Evolutionary conservation across 1,140 invertebrate genomes (phyloP).

Genomic region (Trachymyrmex septentrionalis): DNA sequence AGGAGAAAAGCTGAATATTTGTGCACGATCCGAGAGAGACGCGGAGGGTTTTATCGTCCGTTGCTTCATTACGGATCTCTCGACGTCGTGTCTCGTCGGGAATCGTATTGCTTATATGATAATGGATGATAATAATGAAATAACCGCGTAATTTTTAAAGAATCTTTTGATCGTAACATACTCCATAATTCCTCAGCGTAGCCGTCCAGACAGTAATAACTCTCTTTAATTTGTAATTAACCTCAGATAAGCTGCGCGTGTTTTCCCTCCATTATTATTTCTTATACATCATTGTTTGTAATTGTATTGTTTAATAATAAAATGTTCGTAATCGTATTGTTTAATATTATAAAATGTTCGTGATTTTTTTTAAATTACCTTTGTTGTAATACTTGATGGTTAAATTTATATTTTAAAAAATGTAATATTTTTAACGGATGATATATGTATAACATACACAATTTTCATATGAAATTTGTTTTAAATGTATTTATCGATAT

Average conservation of each 20-base stretch:
- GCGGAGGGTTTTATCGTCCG: slow-evolving; percentile 54
- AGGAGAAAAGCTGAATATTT: slow-evolving; percentile 62
- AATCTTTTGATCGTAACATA: slow-evolving; percentile 6
- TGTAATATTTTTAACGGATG: slow-evolving; percentile 1
- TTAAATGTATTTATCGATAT: background rate
- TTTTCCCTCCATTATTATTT: background rate
- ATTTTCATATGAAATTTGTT: background rate
- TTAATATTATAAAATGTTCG: background rate
- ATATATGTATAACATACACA: background rate
- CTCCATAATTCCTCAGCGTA: background rate
- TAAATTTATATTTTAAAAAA: background rate
- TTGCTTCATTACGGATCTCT: slow-evolving; percentile 59
- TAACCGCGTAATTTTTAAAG: slow-evolving; percentile 27
- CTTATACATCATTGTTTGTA: background rate
- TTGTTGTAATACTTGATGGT: background rate
- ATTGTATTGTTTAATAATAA: background rate
- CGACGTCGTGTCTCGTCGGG: slow-evolving; percentile 18
- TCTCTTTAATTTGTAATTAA: slow-evolving; percentile 36
- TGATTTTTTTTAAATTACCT: background rate
- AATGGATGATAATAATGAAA: slow-evolving; percentile 58
- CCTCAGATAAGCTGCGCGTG: background rate
- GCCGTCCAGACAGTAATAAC: background rate
- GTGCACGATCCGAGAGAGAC: slow-evolving; percentile 26
- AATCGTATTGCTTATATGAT: slow-evolving; percentile 43
- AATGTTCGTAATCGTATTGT: background rate